Evolutionary conservation across 2,113 vertebrate species (phyloP), one percentile per base, ranked within the genome.

Genomic region (Thunnus maccoyii): DNA sequence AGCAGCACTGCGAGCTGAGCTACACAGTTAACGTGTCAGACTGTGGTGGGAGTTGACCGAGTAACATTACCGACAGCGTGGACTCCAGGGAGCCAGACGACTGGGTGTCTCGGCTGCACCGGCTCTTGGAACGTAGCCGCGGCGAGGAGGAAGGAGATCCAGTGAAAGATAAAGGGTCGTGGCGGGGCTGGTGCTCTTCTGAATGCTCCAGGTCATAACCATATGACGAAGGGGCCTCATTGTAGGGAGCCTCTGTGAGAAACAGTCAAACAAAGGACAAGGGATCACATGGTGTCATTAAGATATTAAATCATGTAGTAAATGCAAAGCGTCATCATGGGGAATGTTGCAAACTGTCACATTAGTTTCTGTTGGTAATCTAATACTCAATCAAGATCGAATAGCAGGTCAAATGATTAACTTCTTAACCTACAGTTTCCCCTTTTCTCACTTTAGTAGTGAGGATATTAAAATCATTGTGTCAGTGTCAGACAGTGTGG

Each of bases 101-200:
- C 64, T 95, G 92, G 0, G 94, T 94, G 46, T 97, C 96, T 3
- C 95, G 91, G 91, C 95, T 94, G 88, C 93, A 95, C 50, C 96
- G 94, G 89, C 95, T 96, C 90, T 97, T 97, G 82, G 95, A 96
- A 69, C 95, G 91, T 36, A 98, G 96, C 7, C 95, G 95, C 0
- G 97, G 97, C 0, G 97, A 98, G 25, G 96, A 97, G 8, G 96
- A 95, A 0, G 96, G 97, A 0, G 98, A 98, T 79, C 96, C 96
- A 0, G 95, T 93, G 86, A 96, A 97, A 71, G 96, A 95, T 83
- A 97, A 95, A 60, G 95, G 90, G 17, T 97, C 96, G 78, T 96
- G 96, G 58, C 67, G 76, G 57, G 92, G 90, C 81, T 93, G 90
- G 87, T 95, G 95, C 52, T 97, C 97, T 51, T 97, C 97, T 0